A percentile compares a stretch with the other conserved stretches of the same genome.
Conservation (phyloP, 2,888 invertebrate species). For the Drosophila aldrichi region DNA sequence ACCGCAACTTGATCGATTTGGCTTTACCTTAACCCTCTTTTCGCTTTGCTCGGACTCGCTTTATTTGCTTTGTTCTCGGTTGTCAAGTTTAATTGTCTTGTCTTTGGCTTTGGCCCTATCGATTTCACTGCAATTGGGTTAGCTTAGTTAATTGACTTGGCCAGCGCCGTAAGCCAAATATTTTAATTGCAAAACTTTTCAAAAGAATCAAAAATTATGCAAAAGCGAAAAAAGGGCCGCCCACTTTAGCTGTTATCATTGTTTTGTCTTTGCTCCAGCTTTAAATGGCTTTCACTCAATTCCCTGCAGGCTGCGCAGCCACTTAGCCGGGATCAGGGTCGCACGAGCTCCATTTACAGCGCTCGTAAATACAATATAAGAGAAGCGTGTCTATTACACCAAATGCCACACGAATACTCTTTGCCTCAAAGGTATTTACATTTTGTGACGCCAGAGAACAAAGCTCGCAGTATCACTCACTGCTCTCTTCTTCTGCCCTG, state of each 20-base stretch:
- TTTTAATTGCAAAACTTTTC: conserved; percentile 63
- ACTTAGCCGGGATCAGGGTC: conserved; percentile 55
- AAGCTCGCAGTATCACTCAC: not conserved
- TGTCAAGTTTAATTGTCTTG: conserved; percentile 74
- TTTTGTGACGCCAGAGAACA: not conserved
- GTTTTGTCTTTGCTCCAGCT: conserved; percentile 24
- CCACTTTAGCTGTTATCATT: conserved; percentile 18
- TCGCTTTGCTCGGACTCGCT: conserved; percentile 54
- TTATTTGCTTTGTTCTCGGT: conserved; percentile 34
- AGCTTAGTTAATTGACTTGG: conserved; percentile 39
- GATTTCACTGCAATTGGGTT: conserved; percentile 63
- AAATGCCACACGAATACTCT: not conserved
- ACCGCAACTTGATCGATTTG: conserved; percentile 64
- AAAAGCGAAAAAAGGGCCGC: no score
- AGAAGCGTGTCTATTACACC: conserved; percentile 28
- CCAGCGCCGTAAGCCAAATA: not conserved
- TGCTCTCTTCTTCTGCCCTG: no score
- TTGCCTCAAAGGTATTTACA: not conserved
- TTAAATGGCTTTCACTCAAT: conserved; percentile 69
- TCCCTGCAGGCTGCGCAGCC: conserved; percentile 62
- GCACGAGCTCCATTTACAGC: conserved; percentile 2
- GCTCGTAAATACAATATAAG: conserved; percentile 45
- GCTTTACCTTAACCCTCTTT: conserved; percentile 79
- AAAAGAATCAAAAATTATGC: conserved; percentile 28
- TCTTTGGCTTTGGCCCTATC: conserved; percentile 55